These are phyloP conservation scores for Nibea albiflora DNA, from an alignment of 2,113 vertebrate species.

Conservation along the genomic window DNA sequence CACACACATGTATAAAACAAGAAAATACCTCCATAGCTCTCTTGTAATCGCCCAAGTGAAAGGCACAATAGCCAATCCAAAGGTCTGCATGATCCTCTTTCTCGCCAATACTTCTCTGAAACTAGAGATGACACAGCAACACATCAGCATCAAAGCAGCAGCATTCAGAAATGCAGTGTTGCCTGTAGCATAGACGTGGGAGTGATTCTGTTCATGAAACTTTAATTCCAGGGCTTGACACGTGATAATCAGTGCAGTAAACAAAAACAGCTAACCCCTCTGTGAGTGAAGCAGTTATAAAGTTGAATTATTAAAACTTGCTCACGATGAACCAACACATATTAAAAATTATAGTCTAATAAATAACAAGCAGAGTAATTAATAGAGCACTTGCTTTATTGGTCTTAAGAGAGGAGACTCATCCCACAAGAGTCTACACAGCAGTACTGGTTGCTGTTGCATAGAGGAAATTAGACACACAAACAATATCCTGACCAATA, in stretches of 20 bases:
- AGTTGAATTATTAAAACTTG: neutral
- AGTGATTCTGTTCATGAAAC: conserved; percentile 1
- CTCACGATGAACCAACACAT: neutral
- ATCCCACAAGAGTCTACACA: neutral
- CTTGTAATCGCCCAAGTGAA: conserved; percentile 96
- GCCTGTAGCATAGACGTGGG: neutral
- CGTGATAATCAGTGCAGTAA: neutral
- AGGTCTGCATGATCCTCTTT: conserved; percentile 88
- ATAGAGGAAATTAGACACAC: neutral
- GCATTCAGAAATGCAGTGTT: neutral
- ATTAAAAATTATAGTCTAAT: neutral
- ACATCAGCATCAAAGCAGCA: conserved; percentile 35
- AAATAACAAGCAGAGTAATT: neutral
- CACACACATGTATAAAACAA: neutral
- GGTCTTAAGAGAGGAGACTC: neutral
- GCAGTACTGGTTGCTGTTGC: neutral
- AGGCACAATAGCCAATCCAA: conserved; percentile 95
- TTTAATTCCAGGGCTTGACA: conserved; percentile 1
- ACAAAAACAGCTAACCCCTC: neutral
- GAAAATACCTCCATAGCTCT: conserved; percentile 91
- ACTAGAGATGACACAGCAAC: conserved; percentile 80
- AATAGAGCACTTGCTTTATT: neutral
- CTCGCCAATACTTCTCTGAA: conserved; percentile 91
- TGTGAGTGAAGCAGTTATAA: neutral
- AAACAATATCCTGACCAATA: neutral